Conservation (phyloP, 2,797 vertebrate species). For the Gymnoscopelus braueri region DNA sequence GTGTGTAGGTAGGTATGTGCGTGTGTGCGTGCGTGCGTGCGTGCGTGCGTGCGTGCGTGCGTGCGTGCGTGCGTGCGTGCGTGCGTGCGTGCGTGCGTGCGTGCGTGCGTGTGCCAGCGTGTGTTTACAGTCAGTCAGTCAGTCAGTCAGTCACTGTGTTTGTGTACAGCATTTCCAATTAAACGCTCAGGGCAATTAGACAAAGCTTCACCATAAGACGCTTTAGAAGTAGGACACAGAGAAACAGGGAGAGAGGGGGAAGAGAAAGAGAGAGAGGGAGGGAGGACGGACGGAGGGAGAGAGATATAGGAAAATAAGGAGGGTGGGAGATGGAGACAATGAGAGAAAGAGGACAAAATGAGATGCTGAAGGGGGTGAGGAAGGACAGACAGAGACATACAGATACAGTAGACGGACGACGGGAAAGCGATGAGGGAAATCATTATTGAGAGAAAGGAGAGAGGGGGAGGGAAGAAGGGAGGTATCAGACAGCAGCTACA, state of each 20-base stretch:
- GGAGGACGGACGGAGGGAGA: conserved; percentile 32
- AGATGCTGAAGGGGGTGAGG: conserved; percentile 28
- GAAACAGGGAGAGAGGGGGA: background rate
- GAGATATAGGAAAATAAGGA: conserved; percentile 22
- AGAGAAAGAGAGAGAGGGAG: conserved; percentile 6
- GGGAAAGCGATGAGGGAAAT: background rate
- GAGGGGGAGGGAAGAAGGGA: background rate
- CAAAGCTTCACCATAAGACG: conserved; percentile 77
- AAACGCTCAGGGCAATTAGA: conserved; percentile 77
- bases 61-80: conserved; percentile 16
- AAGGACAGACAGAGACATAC: background rate
- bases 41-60: conserved; percentile 13
- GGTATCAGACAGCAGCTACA: background rate
- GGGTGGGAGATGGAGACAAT: conserved; percentile 16
- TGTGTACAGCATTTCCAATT: conserved; percentile 74
- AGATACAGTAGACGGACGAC: background rate
- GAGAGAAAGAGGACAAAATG: conserved; percentile 7
- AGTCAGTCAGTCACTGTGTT: conserved; percentile 66
- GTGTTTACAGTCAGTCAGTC: conserved; percentile 31
- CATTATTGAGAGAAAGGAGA: background rate
- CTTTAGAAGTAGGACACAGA: conserved; percentile 73
- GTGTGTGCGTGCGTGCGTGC: conserved; percentile 38
- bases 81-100: conserved; percentile 29
- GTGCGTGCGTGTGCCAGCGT: background rate
- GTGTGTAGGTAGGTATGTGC: background rate